Percentiles rank a stretch among this genome's conserved stretches.
Conservation (phyloP, 2,113 vertebrate genomes). For the Nothobranchius kuhntae region DNA sequence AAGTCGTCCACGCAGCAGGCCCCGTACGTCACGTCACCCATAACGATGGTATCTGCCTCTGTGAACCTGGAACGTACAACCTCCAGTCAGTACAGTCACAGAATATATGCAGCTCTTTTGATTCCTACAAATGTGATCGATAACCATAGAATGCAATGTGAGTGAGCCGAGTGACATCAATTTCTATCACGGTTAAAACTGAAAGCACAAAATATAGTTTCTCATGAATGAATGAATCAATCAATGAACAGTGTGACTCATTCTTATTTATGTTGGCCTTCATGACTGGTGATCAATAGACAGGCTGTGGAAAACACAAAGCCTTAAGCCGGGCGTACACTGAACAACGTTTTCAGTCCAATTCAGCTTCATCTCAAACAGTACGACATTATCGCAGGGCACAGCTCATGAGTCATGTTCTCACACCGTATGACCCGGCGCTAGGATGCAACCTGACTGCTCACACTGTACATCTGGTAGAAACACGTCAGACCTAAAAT, state of each 20-base stretch:
- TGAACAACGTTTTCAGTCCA: too few relatives aligned
- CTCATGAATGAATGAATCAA: constrained; percentile 42
- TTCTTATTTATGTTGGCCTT: constrained; percentile 25
- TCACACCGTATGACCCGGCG: too few relatives aligned
- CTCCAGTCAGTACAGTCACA: constrained; percentile 27
- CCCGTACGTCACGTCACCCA: constrained; percentile 97
- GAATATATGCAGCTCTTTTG: constrained; percentile 15
- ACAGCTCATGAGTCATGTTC: too few relatives aligned
- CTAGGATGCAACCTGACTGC: too few relatives aligned
- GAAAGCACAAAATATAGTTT: constrained; percentile 27
- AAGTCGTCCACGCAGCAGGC: constrained; percentile 98
- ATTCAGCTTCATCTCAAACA: not conserved
- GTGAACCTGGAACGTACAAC: constrained; percentile 85
- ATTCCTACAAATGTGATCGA: constrained; percentile 38
- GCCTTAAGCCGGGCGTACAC: too few relatives aligned
- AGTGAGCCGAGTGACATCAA: constrained; percentile 47
- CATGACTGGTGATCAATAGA: constrained; percentile 13
- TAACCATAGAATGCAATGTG: constrained; percentile 20
- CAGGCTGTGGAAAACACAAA: not conserved
- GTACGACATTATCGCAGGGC: too few relatives aligned
- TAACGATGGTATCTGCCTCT: constrained; percentile 88
- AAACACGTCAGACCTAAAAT: not conserved
- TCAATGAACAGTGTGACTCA: constrained; percentile 6
- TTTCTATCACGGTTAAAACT: constrained; percentile 19
- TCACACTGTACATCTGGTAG: not conserved